Evolutionary conservation across 1,140 invertebrate genomes (phyloP).

Genomic region (Drosophila bocqueti): DNA sequence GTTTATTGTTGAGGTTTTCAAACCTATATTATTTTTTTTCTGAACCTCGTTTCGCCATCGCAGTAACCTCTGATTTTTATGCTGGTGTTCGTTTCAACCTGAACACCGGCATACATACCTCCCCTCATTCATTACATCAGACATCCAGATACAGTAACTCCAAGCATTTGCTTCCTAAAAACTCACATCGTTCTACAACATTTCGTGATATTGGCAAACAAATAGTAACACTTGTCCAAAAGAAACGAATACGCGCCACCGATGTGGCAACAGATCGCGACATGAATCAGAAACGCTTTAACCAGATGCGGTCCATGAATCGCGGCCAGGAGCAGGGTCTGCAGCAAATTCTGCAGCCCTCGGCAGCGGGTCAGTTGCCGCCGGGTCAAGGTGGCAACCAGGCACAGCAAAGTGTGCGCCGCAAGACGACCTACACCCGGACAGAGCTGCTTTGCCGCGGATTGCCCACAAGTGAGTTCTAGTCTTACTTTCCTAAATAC

Average conservation of each 20-base stretch:
- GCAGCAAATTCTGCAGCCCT: constrained; percentile 25
- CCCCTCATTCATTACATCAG: constrained; percentile 29
- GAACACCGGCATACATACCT: too few species aligned
- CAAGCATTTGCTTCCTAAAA: not conserved
- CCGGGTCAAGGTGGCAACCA: not conserved
- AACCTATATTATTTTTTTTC: not conserved
- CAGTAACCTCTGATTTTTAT: not conserved
- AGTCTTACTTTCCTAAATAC: not conserved
- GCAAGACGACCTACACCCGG: constrained; percentile 48
- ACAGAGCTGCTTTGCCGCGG: constrained; percentile 41
- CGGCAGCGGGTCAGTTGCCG: not conserved
- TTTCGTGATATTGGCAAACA: not conserved
- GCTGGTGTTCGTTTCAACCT: not conserved
- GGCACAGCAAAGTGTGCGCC: constrained; percentile 3
- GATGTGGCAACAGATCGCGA: constrained; percentile 9
- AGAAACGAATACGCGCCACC: not conserved
- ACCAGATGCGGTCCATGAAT: constrained; percentile 22
- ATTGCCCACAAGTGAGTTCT: constrained; percentile 27
- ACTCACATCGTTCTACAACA: constrained; percentile 1
- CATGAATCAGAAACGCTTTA: constrained; percentile 46
- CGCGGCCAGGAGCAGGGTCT: constrained; percentile 30
- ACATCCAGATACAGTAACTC: constrained; percentile 13
- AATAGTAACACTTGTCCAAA: too few species aligned
- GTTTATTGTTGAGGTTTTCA: too few species aligned
- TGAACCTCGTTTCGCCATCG: not conserved